These are phyloP conservation scores for Chrysemys picta DNA, from an alignment of 2,113 vertebrate genomes.

Conservation along the genomic window DNA sequence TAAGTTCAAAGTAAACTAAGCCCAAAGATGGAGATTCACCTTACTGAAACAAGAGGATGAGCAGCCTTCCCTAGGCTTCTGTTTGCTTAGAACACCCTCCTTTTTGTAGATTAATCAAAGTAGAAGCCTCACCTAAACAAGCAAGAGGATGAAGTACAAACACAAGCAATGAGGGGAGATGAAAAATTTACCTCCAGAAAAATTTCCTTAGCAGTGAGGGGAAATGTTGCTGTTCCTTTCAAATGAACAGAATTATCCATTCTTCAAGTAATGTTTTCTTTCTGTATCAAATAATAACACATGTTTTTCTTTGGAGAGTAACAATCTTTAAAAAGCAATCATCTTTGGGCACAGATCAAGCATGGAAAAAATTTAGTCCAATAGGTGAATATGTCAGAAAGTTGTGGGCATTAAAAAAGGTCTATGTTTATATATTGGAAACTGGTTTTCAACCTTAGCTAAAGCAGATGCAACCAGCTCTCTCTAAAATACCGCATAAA, in stretches of 20 bases:
- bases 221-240: neutral
- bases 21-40: neutral
- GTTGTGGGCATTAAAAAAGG: neutral
- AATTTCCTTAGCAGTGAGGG: neutral
- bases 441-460: neutral
- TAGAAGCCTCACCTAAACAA: too few species aligned
- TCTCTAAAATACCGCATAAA: neutral
- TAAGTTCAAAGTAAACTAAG: neutral
- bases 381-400: neutral
- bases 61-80: constrained; percentile 9
- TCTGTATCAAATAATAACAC: too few species aligned
- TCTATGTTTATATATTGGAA: neutral
- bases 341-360: neutral
- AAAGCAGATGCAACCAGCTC: neutral
- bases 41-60: constrained; percentile 2
- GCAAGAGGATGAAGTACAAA: too few species aligned
- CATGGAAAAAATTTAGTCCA: neutral
- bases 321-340: neutral
- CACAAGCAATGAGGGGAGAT: neutral
- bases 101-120: too few species aligned
- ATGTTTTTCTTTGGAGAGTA: neutral
- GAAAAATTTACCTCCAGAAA: neutral
- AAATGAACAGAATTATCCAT: neutral
- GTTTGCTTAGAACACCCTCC: neutral
- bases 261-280: neutral